Percentiles rank a stretch among this genome's conserved stretches.
phyloP scores from a whole-genome alignment of 1,140 invertebrate genomes.

The Theocolax elegans region DNA sequence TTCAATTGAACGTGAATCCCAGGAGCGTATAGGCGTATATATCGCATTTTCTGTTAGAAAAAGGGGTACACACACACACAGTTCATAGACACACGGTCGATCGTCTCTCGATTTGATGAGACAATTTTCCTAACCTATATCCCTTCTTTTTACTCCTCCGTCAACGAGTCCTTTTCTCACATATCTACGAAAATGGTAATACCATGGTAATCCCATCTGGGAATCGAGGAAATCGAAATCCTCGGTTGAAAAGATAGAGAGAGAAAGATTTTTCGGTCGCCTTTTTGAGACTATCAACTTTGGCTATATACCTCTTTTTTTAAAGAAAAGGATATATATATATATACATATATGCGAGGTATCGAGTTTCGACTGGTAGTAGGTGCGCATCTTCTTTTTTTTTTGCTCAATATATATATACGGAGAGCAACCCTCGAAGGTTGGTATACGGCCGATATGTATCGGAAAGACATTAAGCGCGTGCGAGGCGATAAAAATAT shows the following conservation, averaged over 20 bases:
- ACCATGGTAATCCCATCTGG: constrained; percentile 1
- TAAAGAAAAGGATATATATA: neutral
- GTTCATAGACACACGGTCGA: too few species aligned
- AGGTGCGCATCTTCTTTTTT: neutral
- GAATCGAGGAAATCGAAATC: constrained; percentile 13
- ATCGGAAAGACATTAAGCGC: constrained; percentile 36
- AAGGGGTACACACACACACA: too few species aligned
- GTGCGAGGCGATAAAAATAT: constrained; percentile 24
- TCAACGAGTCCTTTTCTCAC: neutral
- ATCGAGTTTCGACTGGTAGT: neutral
- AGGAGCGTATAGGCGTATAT: too few species aligned
- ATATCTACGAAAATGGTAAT: constrained; percentile 1
- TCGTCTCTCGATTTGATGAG: constrained; percentile 6
- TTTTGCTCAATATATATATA: too few species aligned
- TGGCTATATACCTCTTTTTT: too few species aligned
- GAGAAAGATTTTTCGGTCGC: neutral
- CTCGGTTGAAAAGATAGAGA: neutral
- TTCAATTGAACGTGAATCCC: too few species aligned
- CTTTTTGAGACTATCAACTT: neutral
- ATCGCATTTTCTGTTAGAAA: too few species aligned
- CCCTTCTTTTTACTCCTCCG: neutral
- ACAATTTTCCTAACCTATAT: constrained; percentile 5
- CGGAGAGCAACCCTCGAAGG: too few species aligned
- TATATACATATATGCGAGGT: neutral
- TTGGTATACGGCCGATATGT: neutral